Percentiles rank a stretch among this genome's conserved stretches.
phyloP scores from a whole-genome alignment of 2,888 invertebrate genomes.

The Ischnura elegans region DNA sequence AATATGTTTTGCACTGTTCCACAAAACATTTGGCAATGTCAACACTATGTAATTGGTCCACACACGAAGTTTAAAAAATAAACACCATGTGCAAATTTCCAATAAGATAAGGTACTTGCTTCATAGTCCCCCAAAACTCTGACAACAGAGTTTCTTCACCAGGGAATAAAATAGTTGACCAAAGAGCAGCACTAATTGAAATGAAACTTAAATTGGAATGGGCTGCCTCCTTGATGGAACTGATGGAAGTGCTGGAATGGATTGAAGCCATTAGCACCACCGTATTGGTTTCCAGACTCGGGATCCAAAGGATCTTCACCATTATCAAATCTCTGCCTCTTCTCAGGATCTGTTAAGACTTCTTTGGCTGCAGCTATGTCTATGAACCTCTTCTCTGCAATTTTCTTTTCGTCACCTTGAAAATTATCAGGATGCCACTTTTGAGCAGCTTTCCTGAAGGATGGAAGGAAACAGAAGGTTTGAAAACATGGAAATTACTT shows the following conservation, averaged over 20 bases:
- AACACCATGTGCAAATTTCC: not conserved
- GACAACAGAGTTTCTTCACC: slow-evolving; percentile 12
- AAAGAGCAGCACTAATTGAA: slow-evolving; percentile 85
- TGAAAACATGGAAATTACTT: too few species aligned
- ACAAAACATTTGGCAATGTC: slow-evolving; percentile 8
- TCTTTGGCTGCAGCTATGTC: slow-evolving; percentile 99
- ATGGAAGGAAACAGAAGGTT: not conserved
- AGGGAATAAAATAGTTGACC: not conserved
- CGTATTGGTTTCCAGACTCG: slow-evolving; percentile 84
- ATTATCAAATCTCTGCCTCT: slow-evolving; percentile 94
- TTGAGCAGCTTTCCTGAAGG: slow-evolving; percentile 92
- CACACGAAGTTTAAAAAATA: slow-evolving; percentile 35
- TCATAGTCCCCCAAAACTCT: slow-evolving; percentile 1
- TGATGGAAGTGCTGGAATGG: slow-evolving; percentile 88
- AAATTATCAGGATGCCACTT: slow-evolving; percentile 99
- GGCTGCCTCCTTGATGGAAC: slow-evolving; percentile 89
- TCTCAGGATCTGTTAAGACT: slow-evolving; percentile 90
- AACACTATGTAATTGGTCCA: not conserved
- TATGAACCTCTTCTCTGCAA: slow-evolving; percentile 98
- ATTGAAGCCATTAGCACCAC: slow-evolving; percentile 81
- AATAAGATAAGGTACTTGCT: not conserved
- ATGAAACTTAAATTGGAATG: slow-evolving; percentile 98
- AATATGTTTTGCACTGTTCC: not conserved
- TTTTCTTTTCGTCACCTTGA: slow-evolving; percentile 92
- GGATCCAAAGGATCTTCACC: slow-evolving; percentile 99